A percentile compares a stretch with the other conserved stretches of the same genome.
These are phyloP conservation scores for Dendrophyllia cribrosa DNA, from an alignment of 64 coral and sea anemone species.

Conservation along the genomic window DNA sequence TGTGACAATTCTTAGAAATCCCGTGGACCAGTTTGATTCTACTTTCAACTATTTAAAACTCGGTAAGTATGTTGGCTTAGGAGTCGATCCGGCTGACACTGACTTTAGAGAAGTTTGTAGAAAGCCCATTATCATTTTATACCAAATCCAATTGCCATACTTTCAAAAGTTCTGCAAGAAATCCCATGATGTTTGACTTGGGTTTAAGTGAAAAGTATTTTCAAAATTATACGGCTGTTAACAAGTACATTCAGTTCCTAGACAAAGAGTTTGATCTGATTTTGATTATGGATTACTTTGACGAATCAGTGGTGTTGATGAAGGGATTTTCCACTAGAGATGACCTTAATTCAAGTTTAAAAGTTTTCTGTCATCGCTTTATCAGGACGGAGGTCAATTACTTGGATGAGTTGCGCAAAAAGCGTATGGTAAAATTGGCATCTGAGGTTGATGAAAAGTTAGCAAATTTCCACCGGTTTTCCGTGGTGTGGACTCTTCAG, in stretches of 20 bases:
- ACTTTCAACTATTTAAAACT: slow-evolving; percentile 48
- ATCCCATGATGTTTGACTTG: slow-evolving; percentile 60
- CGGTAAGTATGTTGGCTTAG: background rate
- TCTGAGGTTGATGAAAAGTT: no score
- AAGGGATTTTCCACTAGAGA: background rate
- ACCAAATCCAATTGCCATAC: no score
- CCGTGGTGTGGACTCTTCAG: no score
- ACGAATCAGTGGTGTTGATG: slow-evolving; percentile 56
- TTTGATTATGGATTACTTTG: slow-evolving; percentile 77
- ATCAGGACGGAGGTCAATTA: no score
- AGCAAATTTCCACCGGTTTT: no score
- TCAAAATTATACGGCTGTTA: slow-evolving; percentile 12
- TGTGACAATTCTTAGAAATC: slow-evolving; percentile 66
- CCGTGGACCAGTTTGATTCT: slow-evolving; percentile 69
- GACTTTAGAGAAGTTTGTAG: slow-evolving; percentile 12
- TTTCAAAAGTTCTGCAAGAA: background rate
- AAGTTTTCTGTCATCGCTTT: no score
- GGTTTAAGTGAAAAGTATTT: slow-evolving; percentile 12
- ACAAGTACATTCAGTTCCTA: slow-evolving; percentile 13
- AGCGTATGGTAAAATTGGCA: no score
- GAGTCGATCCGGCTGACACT: background rate
- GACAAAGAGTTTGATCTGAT: slow-evolving; percentile 63
- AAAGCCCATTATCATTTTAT: no score
- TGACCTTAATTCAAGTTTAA: no score
- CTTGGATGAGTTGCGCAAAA: no score